Evolutionary conservation across 2,113 vertebrate genomes (phyloP).

Genomic region (Pipra filicauda): DNA sequence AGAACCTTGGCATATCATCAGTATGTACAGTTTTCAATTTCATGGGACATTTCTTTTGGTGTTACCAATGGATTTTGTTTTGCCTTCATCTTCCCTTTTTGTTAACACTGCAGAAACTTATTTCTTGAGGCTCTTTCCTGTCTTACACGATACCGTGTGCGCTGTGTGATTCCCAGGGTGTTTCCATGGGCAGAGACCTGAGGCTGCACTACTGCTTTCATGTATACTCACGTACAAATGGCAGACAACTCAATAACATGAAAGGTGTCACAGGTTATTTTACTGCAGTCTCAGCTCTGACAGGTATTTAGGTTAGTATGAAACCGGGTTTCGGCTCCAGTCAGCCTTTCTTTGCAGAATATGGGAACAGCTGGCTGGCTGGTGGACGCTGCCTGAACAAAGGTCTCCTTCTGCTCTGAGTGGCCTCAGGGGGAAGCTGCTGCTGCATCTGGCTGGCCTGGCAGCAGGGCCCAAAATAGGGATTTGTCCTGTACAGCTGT

Average conservation of each 20-base stretch:
- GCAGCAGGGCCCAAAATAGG: not conserved
- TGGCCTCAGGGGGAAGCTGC: not conserved
- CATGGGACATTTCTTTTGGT: not conserved
- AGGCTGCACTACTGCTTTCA: fast-evolving
- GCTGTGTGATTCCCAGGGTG: not conserved
- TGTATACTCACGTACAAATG: not conserved
- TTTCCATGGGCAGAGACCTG: not conserved
- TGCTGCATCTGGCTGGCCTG: not conserved
- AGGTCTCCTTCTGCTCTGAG: not conserved
- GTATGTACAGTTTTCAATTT: not conserved
- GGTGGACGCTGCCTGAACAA: not conserved
- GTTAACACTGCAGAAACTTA: not conserved
- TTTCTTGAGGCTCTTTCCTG: not conserved
- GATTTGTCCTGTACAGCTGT: not conserved
- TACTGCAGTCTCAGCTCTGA: not conserved
- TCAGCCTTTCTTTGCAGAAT: not conserved
- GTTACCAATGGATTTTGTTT: not conserved
- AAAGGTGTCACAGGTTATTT: not conserved
- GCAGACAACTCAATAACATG: not conserved
- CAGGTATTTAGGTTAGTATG: not conserved
- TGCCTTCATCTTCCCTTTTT: not conserved
- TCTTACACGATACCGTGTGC: fast-evolving
- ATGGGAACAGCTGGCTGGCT: not conserved
- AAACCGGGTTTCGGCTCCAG: not conserved
- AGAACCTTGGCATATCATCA: not conserved